Evolutionary conservation across 2,888 invertebrate species (phyloP).

Genomic region (Eupithecia subumbrata): DNA sequence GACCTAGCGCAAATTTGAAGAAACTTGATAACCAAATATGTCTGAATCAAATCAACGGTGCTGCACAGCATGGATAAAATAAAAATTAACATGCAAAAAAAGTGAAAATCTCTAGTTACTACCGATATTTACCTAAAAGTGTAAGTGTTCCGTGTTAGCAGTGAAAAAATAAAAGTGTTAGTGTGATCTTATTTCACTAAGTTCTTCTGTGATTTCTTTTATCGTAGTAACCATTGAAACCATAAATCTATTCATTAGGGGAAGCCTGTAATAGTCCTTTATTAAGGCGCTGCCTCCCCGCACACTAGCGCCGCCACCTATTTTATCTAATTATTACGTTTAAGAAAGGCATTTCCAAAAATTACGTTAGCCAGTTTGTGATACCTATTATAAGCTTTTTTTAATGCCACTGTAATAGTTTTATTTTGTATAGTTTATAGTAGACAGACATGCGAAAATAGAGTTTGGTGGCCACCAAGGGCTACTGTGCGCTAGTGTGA

Average conservation of each 20-base stretch:
- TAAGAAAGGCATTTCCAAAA: too few species aligned
- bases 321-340: too few species aligned
- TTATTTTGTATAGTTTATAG: too few species aligned
- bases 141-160: slow-evolving; percentile 35
- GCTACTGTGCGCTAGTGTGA: too few species aligned
- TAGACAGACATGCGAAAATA: too few species aligned
- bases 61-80: slow-evolving; percentile 31
- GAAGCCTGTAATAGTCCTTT: too few species aligned
- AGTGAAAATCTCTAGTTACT: slow-evolving; percentile 17
- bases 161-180: slow-evolving; percentile 19
- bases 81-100: slow-evolving; percentile 46
- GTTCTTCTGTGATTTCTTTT: neutral
- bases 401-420: too few species aligned
- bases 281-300: too few species aligned
- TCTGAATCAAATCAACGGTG: neutral
- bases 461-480: too few species aligned
- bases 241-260: neutral
- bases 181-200: neutral
- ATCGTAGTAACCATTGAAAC: neutral
- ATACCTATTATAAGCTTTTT: too few species aligned
- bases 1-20: neutral
- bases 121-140: slow-evolving; percentile 22
- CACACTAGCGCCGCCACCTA: too few species aligned
- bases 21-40: neutral
- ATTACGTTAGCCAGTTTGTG: too few species aligned